These are phyloP conservation scores for Diabrotica virgifera DNA, from an alignment of 1,140 invertebrate species.

Conservation along the genomic window DNA sequence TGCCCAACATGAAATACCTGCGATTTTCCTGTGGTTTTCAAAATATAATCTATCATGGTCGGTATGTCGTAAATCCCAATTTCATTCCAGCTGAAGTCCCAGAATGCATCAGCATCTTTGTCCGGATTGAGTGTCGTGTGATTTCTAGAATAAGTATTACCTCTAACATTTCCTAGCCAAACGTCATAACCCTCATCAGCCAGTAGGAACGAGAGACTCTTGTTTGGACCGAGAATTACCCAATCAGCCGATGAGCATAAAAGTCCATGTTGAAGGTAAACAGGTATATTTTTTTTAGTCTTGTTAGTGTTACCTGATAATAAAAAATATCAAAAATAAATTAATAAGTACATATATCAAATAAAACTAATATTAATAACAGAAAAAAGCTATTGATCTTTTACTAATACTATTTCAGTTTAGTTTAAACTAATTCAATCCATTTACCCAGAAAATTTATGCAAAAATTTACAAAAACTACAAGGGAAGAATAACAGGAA, in stretches of 20 bases:
- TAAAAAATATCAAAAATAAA: too few species aligned
- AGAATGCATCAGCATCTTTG: constrained; percentile 39
- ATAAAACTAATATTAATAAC: too few species aligned
- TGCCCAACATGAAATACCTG: constrained; percentile 63
- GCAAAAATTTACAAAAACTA: too few species aligned
- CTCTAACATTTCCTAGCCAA: constrained; percentile 63
- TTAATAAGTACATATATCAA: too few species aligned
- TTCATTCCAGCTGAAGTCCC: constrained; percentile 58
- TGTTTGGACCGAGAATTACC: constrained; percentile 53
- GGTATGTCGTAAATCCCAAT: constrained; percentile 61
- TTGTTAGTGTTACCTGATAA: too few species aligned
- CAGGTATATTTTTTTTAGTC: too few species aligned
- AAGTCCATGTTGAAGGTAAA: constrained; percentile 63
- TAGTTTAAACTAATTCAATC: too few species aligned
- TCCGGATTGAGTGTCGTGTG: constrained; percentile 58
- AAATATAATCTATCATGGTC: constrained; percentile 58
- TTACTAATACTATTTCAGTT: too few species aligned
- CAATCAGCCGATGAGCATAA: constrained; percentile 63
- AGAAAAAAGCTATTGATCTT: too few species aligned
- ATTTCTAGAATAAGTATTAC: constrained; percentile 62
- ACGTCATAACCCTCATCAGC: constrained; percentile 62
- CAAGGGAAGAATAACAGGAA: too few species aligned
- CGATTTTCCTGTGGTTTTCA: constrained; percentile 50
- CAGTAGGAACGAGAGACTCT: constrained; percentile 47
- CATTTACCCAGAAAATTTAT: too few species aligned